Percentiles rank a stretch among this genome's conserved stretches.
phyloP scores from a whole-genome alignment of 2,888 invertebrate species.

The Drosophila basisetae region DNA sequence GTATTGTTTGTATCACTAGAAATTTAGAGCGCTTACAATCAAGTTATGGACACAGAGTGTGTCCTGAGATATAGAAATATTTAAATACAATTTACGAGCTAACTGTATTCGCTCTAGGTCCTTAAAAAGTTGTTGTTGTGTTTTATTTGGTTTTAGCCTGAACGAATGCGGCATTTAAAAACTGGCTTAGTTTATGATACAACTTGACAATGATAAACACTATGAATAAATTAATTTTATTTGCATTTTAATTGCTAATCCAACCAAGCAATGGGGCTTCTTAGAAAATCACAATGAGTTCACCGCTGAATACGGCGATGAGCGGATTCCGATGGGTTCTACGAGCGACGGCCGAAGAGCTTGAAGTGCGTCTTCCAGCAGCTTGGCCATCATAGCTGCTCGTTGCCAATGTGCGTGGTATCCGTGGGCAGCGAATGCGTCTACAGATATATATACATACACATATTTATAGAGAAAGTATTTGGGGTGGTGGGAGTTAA shows the following conservation, averaged over 20 bases:
- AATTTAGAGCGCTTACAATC: conserved; percentile 24
- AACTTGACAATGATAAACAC: conserved; percentile 44
- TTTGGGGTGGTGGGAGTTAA: not conserved
- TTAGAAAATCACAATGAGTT: conserved; percentile 65
- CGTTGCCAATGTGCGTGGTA: conserved; percentile 85
- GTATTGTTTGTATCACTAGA: conserved; percentile 42
- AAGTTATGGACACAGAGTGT: conserved; percentile 30
- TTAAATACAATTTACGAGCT: conserved; percentile 30
- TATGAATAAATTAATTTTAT: conserved; percentile 22
- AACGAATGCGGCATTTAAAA: conserved; percentile 34
- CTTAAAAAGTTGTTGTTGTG: not conserved
- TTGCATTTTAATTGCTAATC: conserved; percentile 44
- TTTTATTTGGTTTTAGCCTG: conserved; percentile 16
- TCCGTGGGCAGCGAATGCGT: conserved; percentile 85
- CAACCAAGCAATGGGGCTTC: conserved; percentile 48
- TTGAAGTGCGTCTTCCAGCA: conserved; percentile 60
- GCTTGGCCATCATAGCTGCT: conserved; percentile 84
- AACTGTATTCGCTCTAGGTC: not conserved
- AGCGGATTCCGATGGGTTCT: conserved; percentile 44
- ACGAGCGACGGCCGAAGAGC: conserved; percentile 72
- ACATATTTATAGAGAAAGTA: not conserved
- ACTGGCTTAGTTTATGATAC: conserved; percentile 42
- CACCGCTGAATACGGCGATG: conserved; percentile 29
- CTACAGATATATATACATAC: conserved; percentile 50
- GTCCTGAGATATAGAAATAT: conserved; percentile 31